Percentiles rank a stretch among this genome's conserved stretches.
phyloP scores from a whole-genome alignment of 2,113 vertebrate species.

The Campylomormyrus tamandua region DNA sequence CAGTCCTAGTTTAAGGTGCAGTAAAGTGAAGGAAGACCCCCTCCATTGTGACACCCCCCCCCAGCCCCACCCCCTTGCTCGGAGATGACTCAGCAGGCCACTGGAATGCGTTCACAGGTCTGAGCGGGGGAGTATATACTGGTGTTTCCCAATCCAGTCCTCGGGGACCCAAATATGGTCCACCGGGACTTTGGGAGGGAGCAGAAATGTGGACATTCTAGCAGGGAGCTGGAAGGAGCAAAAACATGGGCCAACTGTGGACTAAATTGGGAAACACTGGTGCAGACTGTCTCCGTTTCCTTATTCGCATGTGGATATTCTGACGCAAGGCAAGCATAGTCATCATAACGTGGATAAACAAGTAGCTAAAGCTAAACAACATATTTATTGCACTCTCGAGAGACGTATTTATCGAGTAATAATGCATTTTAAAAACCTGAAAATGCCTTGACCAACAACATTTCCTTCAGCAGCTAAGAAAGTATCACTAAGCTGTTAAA shows the following conservation, averaged over 20 bases:
- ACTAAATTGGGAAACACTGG: not conserved
- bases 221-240: not conserved
- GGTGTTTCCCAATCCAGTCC: not conserved
- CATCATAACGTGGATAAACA: not conserved
- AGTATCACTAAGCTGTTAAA: not conserved
- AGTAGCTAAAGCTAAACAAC: not conserved
- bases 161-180: not conserved
- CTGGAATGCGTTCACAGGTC: not conserved
- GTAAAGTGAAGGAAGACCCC: not conserved
- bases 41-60: not conserved
- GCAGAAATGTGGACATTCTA: not conserved
- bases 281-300: not conserved
- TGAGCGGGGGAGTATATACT: not conserved
- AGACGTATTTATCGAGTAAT: not conserved
- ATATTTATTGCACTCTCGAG: not conserved
- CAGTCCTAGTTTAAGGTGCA: conserved; percentile 22
- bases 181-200: not conserved
- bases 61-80: not conserved
- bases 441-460: not conserved
- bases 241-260: not conserved
- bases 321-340: not conserved
- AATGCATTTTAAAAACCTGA: not conserved
- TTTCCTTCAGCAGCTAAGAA: not conserved
- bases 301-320: not conserved
- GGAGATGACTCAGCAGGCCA: not conserved